A percentile compares a stretch with the other conserved stretches of the same genome.
These are phyloP conservation scores for Diploptera punctata DNA, from an alignment of 2,888 invertebrate species.

Conservation along the genomic window DNA sequence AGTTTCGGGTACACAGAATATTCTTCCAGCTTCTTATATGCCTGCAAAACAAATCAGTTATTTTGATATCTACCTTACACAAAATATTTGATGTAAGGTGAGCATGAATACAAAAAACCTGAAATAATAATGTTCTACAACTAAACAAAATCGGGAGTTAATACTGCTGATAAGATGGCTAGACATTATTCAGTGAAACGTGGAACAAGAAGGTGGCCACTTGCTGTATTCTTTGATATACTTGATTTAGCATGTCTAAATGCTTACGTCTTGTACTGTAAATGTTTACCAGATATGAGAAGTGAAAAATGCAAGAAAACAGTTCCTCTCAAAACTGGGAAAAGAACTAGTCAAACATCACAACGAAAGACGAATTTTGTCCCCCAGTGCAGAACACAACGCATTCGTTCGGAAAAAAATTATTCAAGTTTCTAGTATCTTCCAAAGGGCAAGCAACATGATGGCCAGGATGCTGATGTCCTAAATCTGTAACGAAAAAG, in stretches of 20 bases:
- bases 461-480: too few relatives aligned
- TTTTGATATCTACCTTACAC: background rate
- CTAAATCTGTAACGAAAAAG: background rate
- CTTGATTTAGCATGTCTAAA: background rate
- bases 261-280: background rate
- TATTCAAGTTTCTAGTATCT: background rate
- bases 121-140: background rate
- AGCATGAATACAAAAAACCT: slow-evolving; percentile 7
- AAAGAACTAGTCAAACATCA: background rate
- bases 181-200: background rate
- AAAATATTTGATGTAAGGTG: background rate
- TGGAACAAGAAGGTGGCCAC: background rate
- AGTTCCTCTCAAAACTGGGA: background rate
- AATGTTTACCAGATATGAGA: background rate
- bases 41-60: background rate
- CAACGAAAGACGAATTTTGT: background rate
- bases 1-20: background rate
- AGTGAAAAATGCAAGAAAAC: background rate
- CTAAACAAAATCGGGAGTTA: background rate
- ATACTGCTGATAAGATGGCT: background rate
- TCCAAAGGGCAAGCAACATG: background rate
- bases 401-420: background rate
- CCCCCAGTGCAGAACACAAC: background rate
- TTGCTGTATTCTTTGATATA: background rate
- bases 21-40: background rate